Evolutionary conservation across 2,797 vertebrate species (phyloP).

Genomic region (Pangasius macronema): DNA sequence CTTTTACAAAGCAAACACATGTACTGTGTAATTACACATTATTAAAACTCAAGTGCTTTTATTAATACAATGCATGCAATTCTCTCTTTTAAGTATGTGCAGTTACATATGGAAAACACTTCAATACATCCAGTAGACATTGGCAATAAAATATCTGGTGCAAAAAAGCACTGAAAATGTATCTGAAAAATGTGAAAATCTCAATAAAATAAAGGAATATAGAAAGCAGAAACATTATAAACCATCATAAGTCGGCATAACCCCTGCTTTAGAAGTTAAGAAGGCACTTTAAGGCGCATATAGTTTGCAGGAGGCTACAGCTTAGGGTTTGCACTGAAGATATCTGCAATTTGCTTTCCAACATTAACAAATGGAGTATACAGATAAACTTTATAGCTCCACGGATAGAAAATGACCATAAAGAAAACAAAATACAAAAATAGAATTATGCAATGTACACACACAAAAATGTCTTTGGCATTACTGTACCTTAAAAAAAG

Average conservation of each 20-base stretch:
- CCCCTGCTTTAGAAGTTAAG: neutral
- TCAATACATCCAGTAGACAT: neutral
- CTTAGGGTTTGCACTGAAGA: neutral
- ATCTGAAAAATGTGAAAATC: neutral
- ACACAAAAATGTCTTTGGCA: neutral
- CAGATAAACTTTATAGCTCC: neutral
- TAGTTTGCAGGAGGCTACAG: neutral
- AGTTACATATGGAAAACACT: constrained; percentile 18
- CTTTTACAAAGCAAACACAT: neutral
- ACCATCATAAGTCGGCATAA: neutral
- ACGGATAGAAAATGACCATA: neutral
- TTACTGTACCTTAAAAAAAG: neutral
- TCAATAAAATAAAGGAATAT: neutral
- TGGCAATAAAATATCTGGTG: neutral
- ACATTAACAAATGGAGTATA: neutral
- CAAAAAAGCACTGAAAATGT: neutral
- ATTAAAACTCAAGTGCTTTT: constrained; percentile 5
- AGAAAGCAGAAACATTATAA: neutral
- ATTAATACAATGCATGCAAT: constrained; percentile 18
- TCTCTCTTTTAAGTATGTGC: constrained; percentile 10
- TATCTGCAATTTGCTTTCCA: neutral
- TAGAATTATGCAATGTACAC: neutral
- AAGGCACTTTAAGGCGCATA: constrained; percentile 4
- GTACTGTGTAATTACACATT: neutral
- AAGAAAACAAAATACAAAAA: neutral